Conservation (phyloP, 2,113 vertebrate genomes). For the Crotalus horridus region DNA sequence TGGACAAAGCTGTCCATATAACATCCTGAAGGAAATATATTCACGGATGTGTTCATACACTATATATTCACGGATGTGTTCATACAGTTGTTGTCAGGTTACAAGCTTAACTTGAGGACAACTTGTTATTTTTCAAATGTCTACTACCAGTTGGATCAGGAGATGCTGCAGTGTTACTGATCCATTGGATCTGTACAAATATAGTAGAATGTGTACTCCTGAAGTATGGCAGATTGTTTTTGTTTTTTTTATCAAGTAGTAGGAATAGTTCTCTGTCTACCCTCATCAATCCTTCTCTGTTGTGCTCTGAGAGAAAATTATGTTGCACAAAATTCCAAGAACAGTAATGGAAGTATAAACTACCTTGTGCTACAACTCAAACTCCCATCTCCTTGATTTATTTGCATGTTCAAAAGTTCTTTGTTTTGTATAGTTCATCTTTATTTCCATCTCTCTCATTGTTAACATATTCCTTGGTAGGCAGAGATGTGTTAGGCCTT, state of each 20-base stretch:
- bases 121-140: not conserved
- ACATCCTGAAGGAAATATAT: not conserved
- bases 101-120: not conserved
- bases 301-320: not conserved
- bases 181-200: not conserved
- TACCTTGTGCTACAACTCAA: not conserved
- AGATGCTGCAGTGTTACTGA: not conserved
- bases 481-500: not conserved
- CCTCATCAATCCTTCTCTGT: not conserved
- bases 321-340: not conserved
- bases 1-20: not conserved
- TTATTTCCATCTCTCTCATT: too few relatives aligned
- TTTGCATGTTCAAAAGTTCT: too few relatives aligned
- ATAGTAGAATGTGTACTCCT: not conserved
- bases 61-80: not conserved
- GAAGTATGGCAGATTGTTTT: not conserved
- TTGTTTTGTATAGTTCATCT: too few relatives aligned
- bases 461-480: not conserved
- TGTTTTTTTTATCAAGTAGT: not conserved
- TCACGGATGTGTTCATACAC: not conserved
- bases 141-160: not conserved
- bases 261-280: not conserved
- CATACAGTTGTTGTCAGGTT: not conserved
- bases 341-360: not conserved
- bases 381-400: not conserved